Percentiles rank a stretch among this genome's conserved stretches.
Conservation (phyloP, 2,113 vertebrate species). For the Lophotis ruficrista region DNA sequence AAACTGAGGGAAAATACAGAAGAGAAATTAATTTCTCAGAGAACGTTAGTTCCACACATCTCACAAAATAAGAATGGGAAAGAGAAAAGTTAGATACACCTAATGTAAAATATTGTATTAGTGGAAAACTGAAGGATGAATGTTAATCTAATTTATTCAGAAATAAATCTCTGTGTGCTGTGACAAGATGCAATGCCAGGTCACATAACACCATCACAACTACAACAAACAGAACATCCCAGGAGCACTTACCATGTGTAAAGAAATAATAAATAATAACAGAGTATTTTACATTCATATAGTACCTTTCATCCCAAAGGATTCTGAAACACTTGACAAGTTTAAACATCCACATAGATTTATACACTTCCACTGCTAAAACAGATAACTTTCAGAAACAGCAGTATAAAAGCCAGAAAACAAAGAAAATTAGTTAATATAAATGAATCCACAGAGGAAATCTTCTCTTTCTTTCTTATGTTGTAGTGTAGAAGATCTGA, state of each 20-base stretch:
- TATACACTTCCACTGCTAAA: background rate
- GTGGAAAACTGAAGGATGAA: background rate
- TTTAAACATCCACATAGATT: background rate
- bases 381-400: background rate
- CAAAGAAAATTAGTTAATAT: background rate
- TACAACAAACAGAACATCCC: background rate
- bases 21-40: background rate
- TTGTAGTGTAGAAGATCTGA: background rate
- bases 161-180: background rate
- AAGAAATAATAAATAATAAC: slow-evolving; percentile 30
- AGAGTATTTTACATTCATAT: slow-evolving; percentile 22
- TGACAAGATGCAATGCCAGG: background rate
- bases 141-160: background rate
- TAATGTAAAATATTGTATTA: background rate
- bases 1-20: background rate
- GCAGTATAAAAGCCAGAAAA: background rate
- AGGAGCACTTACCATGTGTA: background rate
- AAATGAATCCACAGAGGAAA: background rate
- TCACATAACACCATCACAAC: background rate
- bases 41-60: background rate
- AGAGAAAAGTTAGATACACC: background rate
- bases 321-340: background rate
- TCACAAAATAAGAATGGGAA: background rate
- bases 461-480: background rate
- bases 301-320: background rate